Percentiles rank a stretch among this genome's conserved stretches.
phyloP scores from a whole-genome alignment of 2,888 invertebrate species.

The Megalurothrips usitatus region DNA sequence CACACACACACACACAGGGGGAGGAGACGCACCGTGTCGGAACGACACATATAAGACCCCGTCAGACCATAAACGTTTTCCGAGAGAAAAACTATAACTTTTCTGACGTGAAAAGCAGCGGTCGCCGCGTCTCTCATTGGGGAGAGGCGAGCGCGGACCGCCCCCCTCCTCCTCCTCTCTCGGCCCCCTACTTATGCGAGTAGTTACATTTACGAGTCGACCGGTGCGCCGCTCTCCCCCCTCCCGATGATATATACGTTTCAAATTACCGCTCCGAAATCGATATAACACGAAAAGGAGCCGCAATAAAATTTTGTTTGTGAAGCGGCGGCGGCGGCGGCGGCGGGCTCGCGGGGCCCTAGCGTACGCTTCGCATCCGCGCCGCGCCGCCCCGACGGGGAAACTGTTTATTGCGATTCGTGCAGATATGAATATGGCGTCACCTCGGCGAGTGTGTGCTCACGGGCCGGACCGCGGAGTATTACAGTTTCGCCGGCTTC shows the following conservation, averaged over 20 bases:
- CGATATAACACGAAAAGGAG: slow-evolving; percentile 3
- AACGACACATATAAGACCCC: neutral
- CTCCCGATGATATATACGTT: slow-evolving; percentile 8
- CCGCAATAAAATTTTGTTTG: neutral
- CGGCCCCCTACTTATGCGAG: neutral
- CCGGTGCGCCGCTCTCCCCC: too few species aligned
- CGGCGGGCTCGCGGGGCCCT: neutral
- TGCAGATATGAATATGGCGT: too few species aligned
- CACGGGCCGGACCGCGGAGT: too few species aligned
- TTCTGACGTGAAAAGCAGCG: neutral
- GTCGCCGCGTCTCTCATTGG: neutral
- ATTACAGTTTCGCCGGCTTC: too few species aligned
- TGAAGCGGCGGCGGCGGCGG: neutral
- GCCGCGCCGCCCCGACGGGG: neutral
- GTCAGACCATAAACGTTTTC: slow-evolving; percentile 6
- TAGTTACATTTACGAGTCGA: neutral
- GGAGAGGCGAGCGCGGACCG: too few species aligned
- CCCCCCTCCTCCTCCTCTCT: too few species aligned
- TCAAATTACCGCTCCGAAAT: neutral
- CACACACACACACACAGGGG: neutral
- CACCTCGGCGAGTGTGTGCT: too few species aligned
- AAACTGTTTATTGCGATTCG: neutral
- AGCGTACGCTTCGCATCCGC: neutral
- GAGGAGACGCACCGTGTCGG: neutral
- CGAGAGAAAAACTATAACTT: slow-evolving; percentile 14